Conservation (phyloP, 2,888 invertebrate species). For the Yponomeuta cagnagella region DNA sequence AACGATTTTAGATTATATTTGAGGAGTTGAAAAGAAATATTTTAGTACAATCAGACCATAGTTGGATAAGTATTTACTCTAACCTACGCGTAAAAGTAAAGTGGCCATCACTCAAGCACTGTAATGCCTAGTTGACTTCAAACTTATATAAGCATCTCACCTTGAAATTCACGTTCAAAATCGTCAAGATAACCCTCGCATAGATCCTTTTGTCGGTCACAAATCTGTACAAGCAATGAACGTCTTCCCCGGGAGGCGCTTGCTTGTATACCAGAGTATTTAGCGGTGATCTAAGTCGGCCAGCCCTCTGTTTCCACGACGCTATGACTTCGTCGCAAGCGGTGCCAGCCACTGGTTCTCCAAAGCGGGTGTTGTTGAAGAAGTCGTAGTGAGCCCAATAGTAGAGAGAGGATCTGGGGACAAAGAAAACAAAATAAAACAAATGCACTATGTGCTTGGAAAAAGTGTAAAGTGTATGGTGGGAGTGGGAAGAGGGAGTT, state of each 20-base stretch:
- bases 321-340: conserved; percentile 92
- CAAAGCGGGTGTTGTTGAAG: conserved; percentile 92
- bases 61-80: no score
- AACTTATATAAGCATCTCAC: conserved; percentile 37
- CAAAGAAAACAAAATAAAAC: background rate
- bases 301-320: conserved; percentile 87
- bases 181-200: conserved; percentile 86
- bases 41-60: no score
- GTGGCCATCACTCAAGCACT: no score
- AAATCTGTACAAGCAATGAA: conserved; percentile 89
- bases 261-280: conserved; percentile 92
- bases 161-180: conserved; percentile 88
- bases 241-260: conserved; percentile 81
- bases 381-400: conserved; percentile 97
- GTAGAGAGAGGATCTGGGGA: conserved; percentile 86
- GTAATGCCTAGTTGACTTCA: no score
- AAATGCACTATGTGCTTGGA: background rate
- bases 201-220: conserved; percentile 88
- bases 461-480: no score
- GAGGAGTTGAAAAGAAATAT: no score
- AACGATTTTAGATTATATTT: no score
- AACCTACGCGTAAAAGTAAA: no score
- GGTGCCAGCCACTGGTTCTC: conserved; percentile 86
- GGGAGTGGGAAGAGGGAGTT: no score
- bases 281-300: conserved; percentile 86